phyloP scores from a whole-genome alignment of 2,797 vertebrate species.

The Petrocephalus sullivani region DNA sequence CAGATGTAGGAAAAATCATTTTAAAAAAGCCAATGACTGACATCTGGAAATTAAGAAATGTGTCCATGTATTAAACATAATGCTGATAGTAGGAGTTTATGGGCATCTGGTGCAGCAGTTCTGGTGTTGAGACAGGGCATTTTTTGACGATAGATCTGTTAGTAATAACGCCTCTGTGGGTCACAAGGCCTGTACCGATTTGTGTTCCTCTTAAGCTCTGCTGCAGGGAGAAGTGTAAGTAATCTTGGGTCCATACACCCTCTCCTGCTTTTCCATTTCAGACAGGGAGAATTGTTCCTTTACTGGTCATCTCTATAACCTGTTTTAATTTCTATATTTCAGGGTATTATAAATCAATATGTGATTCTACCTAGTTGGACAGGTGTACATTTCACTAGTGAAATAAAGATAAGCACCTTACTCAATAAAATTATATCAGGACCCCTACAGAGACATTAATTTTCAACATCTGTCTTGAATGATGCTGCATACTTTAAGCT shows the following conservation, averaged over 20 bases:
- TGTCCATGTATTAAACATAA: neutral
- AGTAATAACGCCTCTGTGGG: neutral
- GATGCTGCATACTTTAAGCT: neutral
- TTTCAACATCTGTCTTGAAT: neutral
- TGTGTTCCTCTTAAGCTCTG: neutral
- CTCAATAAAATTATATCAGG: neutral
- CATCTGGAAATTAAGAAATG: neutral
- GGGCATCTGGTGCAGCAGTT: neutral
- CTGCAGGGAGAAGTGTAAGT: neutral
- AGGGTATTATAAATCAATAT: neutral
- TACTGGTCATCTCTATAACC: neutral
- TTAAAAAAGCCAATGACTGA: neutral
- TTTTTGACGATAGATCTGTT: neutral
- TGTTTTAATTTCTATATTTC: neutral
- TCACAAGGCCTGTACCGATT: neutral
- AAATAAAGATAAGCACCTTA: neutral
- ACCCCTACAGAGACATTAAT: neutral
- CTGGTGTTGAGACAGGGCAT: neutral
- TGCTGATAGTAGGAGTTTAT: neutral
- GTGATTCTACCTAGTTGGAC: neutral
- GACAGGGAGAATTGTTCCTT: neutral
- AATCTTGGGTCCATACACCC: neutral
- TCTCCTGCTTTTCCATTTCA: neutral
- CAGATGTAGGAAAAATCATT: neutral
- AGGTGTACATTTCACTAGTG: neutral